Percentiles rank a stretch among this genome's conserved stretches.
These are phyloP conservation scores for Fregata magnificens DNA, from an alignment of 2,113 vertebrate genomes.

Conservation along the genomic window DNA sequence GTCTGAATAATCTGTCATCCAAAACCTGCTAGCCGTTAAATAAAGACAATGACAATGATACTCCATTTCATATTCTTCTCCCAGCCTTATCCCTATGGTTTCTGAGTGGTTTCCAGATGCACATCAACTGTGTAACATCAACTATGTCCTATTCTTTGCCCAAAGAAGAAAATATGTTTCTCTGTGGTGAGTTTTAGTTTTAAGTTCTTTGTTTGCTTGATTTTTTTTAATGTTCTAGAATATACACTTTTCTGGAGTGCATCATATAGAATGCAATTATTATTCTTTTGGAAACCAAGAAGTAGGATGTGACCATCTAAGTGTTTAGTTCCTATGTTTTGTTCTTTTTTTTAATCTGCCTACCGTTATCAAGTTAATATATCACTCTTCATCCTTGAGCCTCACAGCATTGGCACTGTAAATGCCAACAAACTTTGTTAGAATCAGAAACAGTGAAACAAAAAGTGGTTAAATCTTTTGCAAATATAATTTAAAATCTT, in stretches of 20 bases:
- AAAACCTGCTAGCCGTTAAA: neutral
- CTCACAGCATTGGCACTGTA: neutral
- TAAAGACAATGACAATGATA: neutral
- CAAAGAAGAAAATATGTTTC: neutral
- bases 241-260: accelerated
- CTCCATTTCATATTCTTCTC: neutral
- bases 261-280: neutral
- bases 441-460: neutral
- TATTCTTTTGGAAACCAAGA: neutral
- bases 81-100: accelerated
- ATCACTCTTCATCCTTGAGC: neutral
- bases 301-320: neutral
- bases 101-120: neutral
- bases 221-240: neutral
- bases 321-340: neutral
- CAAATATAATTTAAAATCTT: neutral
- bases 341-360: neutral
- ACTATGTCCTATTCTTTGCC: neutral
- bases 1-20: neutral
- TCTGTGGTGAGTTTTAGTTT: neutral
- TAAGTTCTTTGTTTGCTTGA: neutral
- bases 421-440: neutral
- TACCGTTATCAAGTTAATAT: neutral
- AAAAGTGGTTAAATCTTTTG: neutral
- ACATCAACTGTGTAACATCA: neutral